Evolutionary conservation across 2,888 invertebrate species (phyloP), one percentile per base, ranked within the genome.

Genomic region (Andrena hattorfiana): DNA sequence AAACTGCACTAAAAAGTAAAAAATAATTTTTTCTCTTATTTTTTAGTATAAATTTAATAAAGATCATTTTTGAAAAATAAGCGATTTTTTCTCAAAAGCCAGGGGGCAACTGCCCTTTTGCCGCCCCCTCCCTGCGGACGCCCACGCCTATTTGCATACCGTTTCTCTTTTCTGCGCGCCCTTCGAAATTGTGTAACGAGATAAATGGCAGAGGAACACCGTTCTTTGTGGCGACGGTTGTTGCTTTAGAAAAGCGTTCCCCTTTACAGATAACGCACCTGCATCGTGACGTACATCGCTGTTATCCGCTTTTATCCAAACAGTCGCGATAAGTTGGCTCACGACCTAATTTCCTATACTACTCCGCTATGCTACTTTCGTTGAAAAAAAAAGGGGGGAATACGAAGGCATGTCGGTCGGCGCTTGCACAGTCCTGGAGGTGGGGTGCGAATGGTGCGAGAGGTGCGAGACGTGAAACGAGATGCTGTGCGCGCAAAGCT

Each of bases 241-340:
- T 48, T 59, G 20, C 16, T 6, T 23, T 26, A 60, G 23, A 35
- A 56, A 69, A 35, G 13, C 8, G n/a, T 48, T 4, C n/a, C 8
- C 30, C 20, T 23, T 23, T 30, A 3, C 26, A 42, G 71, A 63
- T 49, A 71, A 71, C 62, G 20, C 62, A 71, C 71, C 71, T 71
- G 71, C 71, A 71, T 71, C 71, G 16, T 30, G 42, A 42, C 42
- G 23, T n/a, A 26, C 23, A 59, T 16, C 35, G 32, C 32, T n/a
- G 70, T 26, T 56, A 59, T 70, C 59, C 56, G 51, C 13, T 59
- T 59, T 56, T 59, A 42, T 35, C 56, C 59, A 59, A 35, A n/a
- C 32, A 32, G 42, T 23, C 56, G 42, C 48, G 59, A 70, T 67
- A 49, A 30, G 67, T 67, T 10, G 30, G 54, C 51, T 32, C 13